These are phyloP conservation scores for Rousettus leschenaultii DNA, from an alignment of 2,113 vertebrate genomes.

Conservation along the genomic window DNA sequence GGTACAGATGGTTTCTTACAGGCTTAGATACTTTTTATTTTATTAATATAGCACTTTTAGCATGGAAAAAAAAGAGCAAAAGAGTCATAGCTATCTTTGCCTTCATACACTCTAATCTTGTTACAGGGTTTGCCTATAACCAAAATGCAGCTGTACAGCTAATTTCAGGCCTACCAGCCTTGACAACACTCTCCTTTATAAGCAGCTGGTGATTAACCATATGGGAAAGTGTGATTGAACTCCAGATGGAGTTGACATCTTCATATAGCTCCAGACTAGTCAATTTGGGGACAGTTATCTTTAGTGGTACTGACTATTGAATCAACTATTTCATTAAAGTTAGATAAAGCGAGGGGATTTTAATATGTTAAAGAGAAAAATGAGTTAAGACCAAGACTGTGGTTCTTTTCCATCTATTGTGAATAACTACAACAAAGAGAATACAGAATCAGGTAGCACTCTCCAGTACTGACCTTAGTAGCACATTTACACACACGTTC, in stretches of 20 bases:
- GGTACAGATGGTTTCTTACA: background rate
- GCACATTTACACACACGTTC: background rate
- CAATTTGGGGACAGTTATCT: conserved; percentile 58
- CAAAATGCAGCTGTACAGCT: conserved; percentile 64
- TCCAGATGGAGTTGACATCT: conserved; percentile 69
- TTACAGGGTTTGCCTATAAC: conserved; percentile 49
- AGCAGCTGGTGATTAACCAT: conserved; percentile 68
- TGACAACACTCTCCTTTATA: conserved; percentile 49
- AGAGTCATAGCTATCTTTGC: conserved; percentile 59
- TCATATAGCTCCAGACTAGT: conserved; percentile 54
- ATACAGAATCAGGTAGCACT: background rate
- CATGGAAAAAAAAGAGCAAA: background rate
- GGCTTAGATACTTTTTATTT: background rate
- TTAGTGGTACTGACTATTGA: conserved; percentile 44
- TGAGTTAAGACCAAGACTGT: background rate
- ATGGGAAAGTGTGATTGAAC: conserved; percentile 63
- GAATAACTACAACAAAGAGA: background rate
- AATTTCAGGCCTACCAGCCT: conserved; percentile 58
- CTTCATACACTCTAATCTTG: conserved; percentile 40
- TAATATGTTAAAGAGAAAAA: background rate
- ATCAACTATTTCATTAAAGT: conserved; percentile 55
- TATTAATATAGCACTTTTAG: conserved; percentile 17
- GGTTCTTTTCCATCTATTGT: background rate
- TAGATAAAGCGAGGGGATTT: background rate
- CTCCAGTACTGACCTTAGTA: background rate